phyloP scores from a whole-genome alignment of 2,113 vertebrate genomes.

The Xyliphius kryptos region DNA sequence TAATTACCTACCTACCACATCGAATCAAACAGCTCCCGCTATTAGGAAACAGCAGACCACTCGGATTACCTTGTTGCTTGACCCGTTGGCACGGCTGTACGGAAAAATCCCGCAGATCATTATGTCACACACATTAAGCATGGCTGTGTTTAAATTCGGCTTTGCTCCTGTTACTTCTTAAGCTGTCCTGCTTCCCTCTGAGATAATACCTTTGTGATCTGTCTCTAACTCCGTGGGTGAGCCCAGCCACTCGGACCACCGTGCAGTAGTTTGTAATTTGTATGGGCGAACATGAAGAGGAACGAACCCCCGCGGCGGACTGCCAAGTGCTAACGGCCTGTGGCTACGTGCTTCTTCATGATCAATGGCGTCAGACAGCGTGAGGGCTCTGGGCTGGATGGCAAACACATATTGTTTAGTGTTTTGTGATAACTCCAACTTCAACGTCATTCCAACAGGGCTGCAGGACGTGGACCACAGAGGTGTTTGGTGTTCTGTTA shows the following conservation, averaged over 20 bases:
- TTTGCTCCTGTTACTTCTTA: conserved; percentile 29
- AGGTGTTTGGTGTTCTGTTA: conserved; percentile 6
- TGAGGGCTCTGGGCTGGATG: conserved; percentile 1
- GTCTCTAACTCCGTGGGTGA: conserved; percentile 31
- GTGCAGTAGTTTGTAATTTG: conserved; percentile 31
- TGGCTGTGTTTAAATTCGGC: conserved; percentile 26
- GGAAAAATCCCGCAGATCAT: conserved; percentile 24
- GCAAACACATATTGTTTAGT: background rate
- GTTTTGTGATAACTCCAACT: background rate
- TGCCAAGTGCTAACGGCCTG: conserved; percentile 29
- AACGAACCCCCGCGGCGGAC: conserved; percentile 18
- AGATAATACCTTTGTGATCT: conserved; percentile 35
- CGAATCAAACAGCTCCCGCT: too few relatives aligned
- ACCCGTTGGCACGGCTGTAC: conserved; percentile 10
- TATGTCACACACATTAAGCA: conserved; percentile 25
- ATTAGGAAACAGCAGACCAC: conserved; percentile 5
- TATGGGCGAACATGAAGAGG: conserved; percentile 24
- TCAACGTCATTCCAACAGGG: conserved; percentile 3
- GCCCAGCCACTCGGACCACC: conserved; percentile 23
- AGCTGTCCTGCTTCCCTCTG: conserved; percentile 19
- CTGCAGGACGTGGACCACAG: background rate
- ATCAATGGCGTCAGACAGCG: conserved; percentile 12
- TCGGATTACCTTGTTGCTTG: conserved; percentile 16
- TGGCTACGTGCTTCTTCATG: conserved; percentile 6
- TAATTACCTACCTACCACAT: too few relatives aligned